phyloP scores from a whole-genome alignment of 2,113 vertebrate genomes.

The Globicephala melas region DNA sequence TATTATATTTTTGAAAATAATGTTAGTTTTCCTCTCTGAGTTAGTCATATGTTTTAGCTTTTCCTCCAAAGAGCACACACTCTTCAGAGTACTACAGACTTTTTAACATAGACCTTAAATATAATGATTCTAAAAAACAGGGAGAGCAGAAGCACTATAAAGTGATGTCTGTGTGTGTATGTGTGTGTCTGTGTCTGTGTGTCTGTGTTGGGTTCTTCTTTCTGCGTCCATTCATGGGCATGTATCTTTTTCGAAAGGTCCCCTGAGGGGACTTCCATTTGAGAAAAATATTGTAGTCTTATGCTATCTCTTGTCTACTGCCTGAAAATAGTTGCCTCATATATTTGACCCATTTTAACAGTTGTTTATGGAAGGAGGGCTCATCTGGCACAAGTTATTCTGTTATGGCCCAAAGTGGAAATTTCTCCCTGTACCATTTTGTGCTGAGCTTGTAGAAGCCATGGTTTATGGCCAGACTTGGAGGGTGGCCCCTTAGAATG shows the following conservation, averaged over 20 bases:
- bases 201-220: not conserved
- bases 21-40: not conserved
- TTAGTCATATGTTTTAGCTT: not conserved
- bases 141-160: not conserved
- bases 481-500: not conserved
- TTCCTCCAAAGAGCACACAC: not conserved
- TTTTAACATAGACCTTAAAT: not conserved
- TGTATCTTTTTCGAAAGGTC: not conserved
- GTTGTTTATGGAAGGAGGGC: not conserved
- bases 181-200: accelerated
- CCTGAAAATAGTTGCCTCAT: not conserved
- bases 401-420: not conserved
- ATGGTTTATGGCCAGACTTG: not conserved
- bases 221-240: not conserved
- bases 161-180: not conserved
- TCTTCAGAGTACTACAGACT: not conserved
- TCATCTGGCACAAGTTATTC: not conserved
- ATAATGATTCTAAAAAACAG: not conserved
- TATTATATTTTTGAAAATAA: conserved; percentile 24
- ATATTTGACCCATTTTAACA: not conserved
- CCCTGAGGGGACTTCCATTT: not conserved
- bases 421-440: not conserved
- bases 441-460: not conserved
- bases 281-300: not conserved
- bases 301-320: not conserved